Base-by-base conservation (phyloP, 30 jellyfish, hydroid and myxozoan genomes). In the Chrysaora quinquecirrha region DNA sequence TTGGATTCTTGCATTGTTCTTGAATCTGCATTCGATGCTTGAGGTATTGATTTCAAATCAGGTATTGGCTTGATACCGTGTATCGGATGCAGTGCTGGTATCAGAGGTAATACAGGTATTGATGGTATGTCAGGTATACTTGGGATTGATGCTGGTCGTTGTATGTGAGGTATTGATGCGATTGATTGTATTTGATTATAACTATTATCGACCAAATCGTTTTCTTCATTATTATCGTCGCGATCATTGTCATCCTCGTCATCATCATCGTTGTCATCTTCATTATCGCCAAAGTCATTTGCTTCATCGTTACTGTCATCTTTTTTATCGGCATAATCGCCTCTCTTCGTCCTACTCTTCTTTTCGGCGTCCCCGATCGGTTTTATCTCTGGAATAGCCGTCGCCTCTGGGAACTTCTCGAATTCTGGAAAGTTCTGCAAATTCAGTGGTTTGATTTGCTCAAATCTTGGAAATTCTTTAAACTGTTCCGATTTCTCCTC, bases 311-410 rank as follows among this genome's bases (percentile, higher is more conserved):
- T 3, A 82, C 3, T 4, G 23, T 27, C 71, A 74, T 72, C 21
- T n/a, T 58, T 27, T n/a, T 58, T 54, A 3, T 3, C 24, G n/a
- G 1, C 32, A 1, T 4, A 1, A 24, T 19, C 23, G 7, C 38
- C 78, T 35, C 92, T 34, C 30, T 82, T 82, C 0, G 80, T 29
- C 33, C 48, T 60, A 46, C 80, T 52, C n/a, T 74, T 54, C 52
- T 82, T 69, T 12, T 69, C 80, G 1, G 85, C 71, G 19, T 82
- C 92, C 24, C 79, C 85, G 52, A 82, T 82, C 0, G 48, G 79
- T 68, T 82, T 68, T 69, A 82, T 82, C 35, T 82, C 92, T 0
- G 92, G 92, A 2, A 82, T 82, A 1, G 92, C 85, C 1, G 82
- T 58, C 3, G 92, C 80, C 52, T 69, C 92, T 11, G 92, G 92